Evolutionary conservation across 64 coral and sea anemone genomes (phyloP).

Genomic region (Dendrophyllia cribrosa): DNA sequence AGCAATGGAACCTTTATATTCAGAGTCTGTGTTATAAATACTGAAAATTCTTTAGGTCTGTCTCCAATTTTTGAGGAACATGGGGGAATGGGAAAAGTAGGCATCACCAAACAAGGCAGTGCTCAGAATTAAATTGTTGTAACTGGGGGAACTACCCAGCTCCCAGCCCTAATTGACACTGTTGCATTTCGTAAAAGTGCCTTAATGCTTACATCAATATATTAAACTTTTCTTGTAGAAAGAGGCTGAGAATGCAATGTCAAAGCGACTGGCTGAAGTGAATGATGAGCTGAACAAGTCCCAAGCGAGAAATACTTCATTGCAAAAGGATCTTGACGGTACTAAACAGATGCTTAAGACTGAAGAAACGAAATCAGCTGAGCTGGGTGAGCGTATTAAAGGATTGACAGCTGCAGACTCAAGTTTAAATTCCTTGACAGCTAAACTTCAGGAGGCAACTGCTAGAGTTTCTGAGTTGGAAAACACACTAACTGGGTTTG

Average conservation of each 20-base stretch:
- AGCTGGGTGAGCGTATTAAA: constrained; percentile 58
- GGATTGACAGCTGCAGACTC: constrained; percentile 26
- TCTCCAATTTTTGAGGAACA: too few relatives aligned
- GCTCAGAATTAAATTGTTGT: too few relatives aligned
- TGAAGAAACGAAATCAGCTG: constrained; percentile 64
- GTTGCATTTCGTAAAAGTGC: too few relatives aligned
- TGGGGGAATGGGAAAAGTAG: too few relatives aligned
- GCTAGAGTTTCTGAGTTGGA: constrained; percentile 77
- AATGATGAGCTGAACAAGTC: constrained; percentile 88
- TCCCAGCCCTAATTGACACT: too few relatives aligned
- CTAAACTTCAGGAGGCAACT: constrained; percentile 75
- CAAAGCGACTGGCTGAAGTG: constrained; percentile 86
- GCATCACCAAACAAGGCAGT: too few relatives aligned
- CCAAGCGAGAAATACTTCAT: constrained; percentile 67
- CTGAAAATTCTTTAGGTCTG: too few relatives aligned
- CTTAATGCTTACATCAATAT: too few relatives aligned
- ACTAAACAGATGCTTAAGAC: constrained; percentile 25
- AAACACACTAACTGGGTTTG: constrained; percentile 53
- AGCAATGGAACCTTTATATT: too few relatives aligned
- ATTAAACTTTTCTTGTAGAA: constrained; percentile 15
- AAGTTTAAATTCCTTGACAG: constrained; percentile 76
- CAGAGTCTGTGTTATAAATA: too few relatives aligned
- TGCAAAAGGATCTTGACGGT: constrained; percentile 57
- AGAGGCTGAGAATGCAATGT: constrained; percentile 77
- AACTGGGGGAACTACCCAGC: too few relatives aligned